Evolutionary conservation across 2,113 vertebrate genomes (phyloP), one percentile per base, ranked within the genome.

Genomic region (Monopterus albus): DNA sequence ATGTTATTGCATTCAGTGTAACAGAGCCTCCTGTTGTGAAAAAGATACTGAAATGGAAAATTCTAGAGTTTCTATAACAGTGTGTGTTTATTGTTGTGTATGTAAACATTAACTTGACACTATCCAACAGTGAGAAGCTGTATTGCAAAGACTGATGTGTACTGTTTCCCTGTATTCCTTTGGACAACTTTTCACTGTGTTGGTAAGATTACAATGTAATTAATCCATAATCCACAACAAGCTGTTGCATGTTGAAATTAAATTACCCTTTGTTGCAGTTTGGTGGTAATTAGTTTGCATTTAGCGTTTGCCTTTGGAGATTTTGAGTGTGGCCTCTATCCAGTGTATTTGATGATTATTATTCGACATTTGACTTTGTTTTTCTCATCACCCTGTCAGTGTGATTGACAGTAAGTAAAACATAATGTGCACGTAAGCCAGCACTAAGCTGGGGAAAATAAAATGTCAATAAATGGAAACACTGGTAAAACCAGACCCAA

Each of bases 41-140:
- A 46, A 26, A 6, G 6, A 61, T n/a, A 28, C 18, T 1, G 17
- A 39, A 64, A 47, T 13, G 14, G 33, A 36, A 65, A 55, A 42
- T 25, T 18, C 14, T 52, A 39, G 36, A n/a, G 25, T 56, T 72
- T 50, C 11, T n/a, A 40, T 42, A 57, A 66, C 47, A 39, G 12
- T 13, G n/a, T 3, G 1, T n/a, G 47, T 50, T 56, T 45, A 53
- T 14, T 29, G 26, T 11, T 14, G 23, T 52, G 40, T n/a, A 6
- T 56, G 59, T 20, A 42, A 70, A 49, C 33, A 68, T 46, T 28
- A 28, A 28, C 17, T 28, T 36, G 3, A 58, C 12, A 28, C 2
- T 55, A 35, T 43, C 35, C 0, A 20, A 21, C 46, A 53, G 15
- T 49, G n/a, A 36, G 25, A 52, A 20, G 18, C 12, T 26, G 35